Percentiles rank a stretch among this genome's conserved stretches.
phyloP scores from a whole-genome alignment of 2,797 vertebrate genomes.

The Notoglanidium macrostoma region DNA sequence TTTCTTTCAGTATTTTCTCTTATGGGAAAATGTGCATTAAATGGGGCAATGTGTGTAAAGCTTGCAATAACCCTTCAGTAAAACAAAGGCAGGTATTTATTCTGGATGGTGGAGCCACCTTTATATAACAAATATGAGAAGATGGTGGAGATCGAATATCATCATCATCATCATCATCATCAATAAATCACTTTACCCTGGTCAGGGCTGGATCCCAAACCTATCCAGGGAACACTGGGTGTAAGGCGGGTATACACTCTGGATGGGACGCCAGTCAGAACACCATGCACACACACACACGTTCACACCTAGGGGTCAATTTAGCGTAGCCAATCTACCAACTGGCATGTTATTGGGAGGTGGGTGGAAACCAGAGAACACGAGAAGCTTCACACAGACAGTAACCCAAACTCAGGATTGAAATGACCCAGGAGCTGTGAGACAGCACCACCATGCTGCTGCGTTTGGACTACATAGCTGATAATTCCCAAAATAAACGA shows the following conservation, averaged over 20 bases:
- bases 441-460: not conserved
- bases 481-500: not conserved
- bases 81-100: constrained; percentile 1
- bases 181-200: not conserved
- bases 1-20: not conserved
- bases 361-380: not conserved
- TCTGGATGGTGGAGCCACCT: not conserved
- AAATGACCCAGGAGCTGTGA: not conserved
- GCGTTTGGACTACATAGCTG: not conserved
- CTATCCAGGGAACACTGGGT: not conserved
- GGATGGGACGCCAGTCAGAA: not conserved
- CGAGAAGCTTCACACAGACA: not conserved
- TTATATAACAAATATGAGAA: not conserved
- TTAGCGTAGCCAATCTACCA: not conserved
- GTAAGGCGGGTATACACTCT: not conserved
- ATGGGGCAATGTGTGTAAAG: not conserved
- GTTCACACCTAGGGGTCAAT: not conserved
- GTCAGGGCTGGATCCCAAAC: not conserved
- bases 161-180: not conserved
- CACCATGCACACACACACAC: not conserved
- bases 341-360: not conserved
- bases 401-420: not conserved
- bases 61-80: not conserved
- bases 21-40: not conserved
- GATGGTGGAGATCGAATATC: not conserved